A percentile compares a stretch with the other conserved stretches of the same genome.
Conservation (phyloP, 2,888 invertebrate species). For the Drosophila lacicola region DNA sequence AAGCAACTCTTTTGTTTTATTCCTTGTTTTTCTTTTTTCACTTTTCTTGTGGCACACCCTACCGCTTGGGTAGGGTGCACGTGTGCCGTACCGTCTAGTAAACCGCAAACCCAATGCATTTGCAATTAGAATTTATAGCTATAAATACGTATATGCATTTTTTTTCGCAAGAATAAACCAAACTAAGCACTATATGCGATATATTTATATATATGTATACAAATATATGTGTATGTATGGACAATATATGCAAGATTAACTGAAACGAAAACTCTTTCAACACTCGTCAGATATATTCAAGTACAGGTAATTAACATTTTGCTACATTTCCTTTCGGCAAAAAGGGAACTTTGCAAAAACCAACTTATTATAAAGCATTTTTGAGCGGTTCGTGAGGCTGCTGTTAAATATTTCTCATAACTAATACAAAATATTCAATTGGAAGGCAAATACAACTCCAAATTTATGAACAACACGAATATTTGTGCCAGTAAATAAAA, state of each 20-base stretch:
- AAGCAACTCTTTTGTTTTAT: slow-evolving; percentile 50
- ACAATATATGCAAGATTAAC: slow-evolving; percentile 59
- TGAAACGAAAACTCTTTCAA: slow-evolving; percentile 13
- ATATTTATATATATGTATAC: slow-evolving; percentile 30
- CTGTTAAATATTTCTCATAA: slow-evolving; percentile 25
- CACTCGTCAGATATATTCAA: slow-evolving; percentile 26
- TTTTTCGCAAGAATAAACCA: slow-evolving; percentile 32
- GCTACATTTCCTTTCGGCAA: slow-evolving; percentile 4
- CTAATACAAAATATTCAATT: slow-evolving; percentile 22
- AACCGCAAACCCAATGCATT: slow-evolving; percentile 75
- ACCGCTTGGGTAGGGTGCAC: neutral
- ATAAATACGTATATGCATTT: slow-evolving; percentile 52
- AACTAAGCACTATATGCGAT: slow-evolving; percentile 36
- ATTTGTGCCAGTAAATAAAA: slow-evolving; percentile 39
- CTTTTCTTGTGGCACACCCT: slow-evolving; percentile 12
- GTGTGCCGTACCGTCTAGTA: slow-evolving; percentile 27
- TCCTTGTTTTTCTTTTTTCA: slow-evolving; percentile 23
- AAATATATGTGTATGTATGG: slow-evolving; percentile 58
- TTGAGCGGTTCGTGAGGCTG: slow-evolving; percentile 32
- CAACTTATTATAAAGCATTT: slow-evolving; percentile 27
- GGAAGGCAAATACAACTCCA: neutral
- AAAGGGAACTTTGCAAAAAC: neutral
- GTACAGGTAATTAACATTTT: slow-evolving; percentile 48
- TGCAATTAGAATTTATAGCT: slow-evolving; percentile 79
- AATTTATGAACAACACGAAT: neutral